A percentile compares a stretch with the other conserved stretches of the same genome.
These are phyloP conservation scores for Stenichneumon culpator DNA, from an alignment of 2,888 invertebrate genomes.

Conservation along the genomic window DNA sequence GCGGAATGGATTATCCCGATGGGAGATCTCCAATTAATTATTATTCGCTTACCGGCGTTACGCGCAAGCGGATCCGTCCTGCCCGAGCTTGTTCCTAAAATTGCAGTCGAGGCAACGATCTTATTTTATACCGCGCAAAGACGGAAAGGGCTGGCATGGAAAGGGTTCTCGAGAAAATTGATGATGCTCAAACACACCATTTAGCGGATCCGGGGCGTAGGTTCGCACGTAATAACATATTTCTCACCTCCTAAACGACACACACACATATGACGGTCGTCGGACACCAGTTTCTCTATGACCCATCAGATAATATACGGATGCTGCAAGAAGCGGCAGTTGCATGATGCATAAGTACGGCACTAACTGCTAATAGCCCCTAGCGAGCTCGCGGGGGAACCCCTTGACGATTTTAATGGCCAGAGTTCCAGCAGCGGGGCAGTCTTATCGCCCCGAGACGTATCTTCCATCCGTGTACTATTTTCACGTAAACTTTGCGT, in stretches of 20 bases:
- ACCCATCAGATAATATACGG: constrained; percentile 19
- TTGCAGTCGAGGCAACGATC: neutral
- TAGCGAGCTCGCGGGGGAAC: neutral
- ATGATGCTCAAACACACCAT: neutral
- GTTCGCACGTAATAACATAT: neutral
- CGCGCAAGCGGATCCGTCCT: neutral
- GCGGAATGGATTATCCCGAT: constrained; percentile 69
- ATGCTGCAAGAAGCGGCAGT: constrained; percentile 13
- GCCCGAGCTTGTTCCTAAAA: constrained; percentile 26
- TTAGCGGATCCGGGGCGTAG: neutral
- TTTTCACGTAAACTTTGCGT: constrained; percentile 36
- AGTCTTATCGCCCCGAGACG: constrained; percentile 9
- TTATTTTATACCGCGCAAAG: neutral
- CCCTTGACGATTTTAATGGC: constrained; percentile 46
- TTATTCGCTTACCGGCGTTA: constrained; percentile 61
- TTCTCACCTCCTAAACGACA: constrained; percentile 29
- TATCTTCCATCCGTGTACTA: constrained; percentile 15
- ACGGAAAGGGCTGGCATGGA: neutral
- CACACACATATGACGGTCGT: neutral
- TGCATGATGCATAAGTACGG: constrained; percentile 5
- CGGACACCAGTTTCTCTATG: neutral
- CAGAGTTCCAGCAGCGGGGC: neutral
- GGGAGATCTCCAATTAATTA: constrained; percentile 68
- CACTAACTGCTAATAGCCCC: constrained; percentile 27
- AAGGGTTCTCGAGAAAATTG: neutral